These are phyloP conservation scores for Anguilla rostrata DNA, from an alignment of 2,113 vertebrate species.

Conservation along the genomic window DNA sequence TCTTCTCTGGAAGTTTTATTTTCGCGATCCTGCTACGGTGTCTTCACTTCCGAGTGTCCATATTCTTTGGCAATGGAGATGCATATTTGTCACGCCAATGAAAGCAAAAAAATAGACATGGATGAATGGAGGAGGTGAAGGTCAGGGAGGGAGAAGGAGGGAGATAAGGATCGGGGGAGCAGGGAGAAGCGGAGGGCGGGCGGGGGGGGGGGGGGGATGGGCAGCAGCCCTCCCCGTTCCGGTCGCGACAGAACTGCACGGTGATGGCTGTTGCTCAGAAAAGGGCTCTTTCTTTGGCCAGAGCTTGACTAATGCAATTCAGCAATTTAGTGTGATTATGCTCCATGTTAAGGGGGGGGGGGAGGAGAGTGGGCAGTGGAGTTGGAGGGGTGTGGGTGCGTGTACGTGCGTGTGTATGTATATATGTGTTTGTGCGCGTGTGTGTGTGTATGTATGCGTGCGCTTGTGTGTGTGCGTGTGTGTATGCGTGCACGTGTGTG, in stretches of 20 bases:
- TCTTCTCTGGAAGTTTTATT: neutral
- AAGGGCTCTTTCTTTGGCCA: slow-evolving; percentile 62
- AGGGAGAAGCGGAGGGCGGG: neutral
- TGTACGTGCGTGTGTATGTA: neutral
- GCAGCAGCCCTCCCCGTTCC: neutral
- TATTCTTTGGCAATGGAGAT: neutral
- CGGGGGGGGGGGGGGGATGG: no score
- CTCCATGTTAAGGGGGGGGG: slow-evolving; percentile 60
- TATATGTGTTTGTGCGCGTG: neutral
- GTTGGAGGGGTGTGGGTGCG: slow-evolving; percentile 52
- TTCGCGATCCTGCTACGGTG: neutral
- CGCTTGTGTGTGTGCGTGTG: slow-evolving; percentile 28
- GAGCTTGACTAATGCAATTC: slow-evolving; percentile 67
- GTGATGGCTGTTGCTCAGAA: slow-evolving; percentile 50
- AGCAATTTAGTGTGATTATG: slow-evolving; percentile 72
- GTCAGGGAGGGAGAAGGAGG: neutral
- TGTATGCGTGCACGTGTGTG: no score
- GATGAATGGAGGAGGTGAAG: neutral
- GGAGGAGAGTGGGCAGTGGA: slow-evolving; percentile 64
- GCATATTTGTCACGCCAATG: neutral
- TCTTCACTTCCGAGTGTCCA: neutral
- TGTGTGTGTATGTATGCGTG: slow-evolving; percentile 23
- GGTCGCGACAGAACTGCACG: neutral
- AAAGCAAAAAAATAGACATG: neutral
- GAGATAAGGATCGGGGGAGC: neutral